These are phyloP conservation scores for Cettia cetti DNA, from an alignment of 2,113 vertebrate genomes.

Conservation along the genomic window DNA sequence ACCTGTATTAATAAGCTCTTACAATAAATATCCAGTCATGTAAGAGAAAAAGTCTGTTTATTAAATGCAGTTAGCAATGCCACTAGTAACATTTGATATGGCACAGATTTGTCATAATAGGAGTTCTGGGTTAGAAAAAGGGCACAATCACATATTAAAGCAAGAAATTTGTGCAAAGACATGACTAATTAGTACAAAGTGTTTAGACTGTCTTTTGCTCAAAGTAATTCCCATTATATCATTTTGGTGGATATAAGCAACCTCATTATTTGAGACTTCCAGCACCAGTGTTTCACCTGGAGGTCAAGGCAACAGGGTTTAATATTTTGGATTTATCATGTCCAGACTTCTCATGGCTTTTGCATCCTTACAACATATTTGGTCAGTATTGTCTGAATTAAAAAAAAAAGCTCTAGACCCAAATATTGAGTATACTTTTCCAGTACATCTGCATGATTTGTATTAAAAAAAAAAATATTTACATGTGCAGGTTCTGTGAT, in stretches of 20 bases:
- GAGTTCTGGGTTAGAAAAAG: not conserved
- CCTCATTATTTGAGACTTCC: not conserved
- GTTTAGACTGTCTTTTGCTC: not conserved
- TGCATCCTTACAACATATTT: not conserved
- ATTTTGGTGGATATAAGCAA: not conserved
- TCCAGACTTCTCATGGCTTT: not conserved
- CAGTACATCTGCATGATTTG: not conserved
- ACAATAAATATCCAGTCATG: not conserved
- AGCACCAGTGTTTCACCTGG: not conserved
- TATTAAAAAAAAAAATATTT: not conserved
- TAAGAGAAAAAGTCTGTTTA: conserved; percentile 3
- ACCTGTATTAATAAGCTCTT: not conserved
- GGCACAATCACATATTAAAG: not conserved
- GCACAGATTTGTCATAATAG: not conserved
- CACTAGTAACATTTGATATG: not conserved
- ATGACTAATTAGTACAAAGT: not conserved
- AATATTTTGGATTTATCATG: not conserved
- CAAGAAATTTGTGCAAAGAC: not conserved
- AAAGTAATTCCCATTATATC: not conserved
- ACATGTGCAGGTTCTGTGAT: not conserved
- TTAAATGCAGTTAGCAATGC: not conserved
- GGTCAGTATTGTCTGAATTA: not conserved
- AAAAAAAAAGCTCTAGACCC: not conserved
- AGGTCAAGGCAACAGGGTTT: not conserved
- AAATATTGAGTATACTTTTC: not conserved